Percentiles rank a stretch among this genome's conserved stretches.
phyloP scores from a whole-genome alignment of 2,888 invertebrate genomes.

The Thysanoteuthis rhombus region DNA sequence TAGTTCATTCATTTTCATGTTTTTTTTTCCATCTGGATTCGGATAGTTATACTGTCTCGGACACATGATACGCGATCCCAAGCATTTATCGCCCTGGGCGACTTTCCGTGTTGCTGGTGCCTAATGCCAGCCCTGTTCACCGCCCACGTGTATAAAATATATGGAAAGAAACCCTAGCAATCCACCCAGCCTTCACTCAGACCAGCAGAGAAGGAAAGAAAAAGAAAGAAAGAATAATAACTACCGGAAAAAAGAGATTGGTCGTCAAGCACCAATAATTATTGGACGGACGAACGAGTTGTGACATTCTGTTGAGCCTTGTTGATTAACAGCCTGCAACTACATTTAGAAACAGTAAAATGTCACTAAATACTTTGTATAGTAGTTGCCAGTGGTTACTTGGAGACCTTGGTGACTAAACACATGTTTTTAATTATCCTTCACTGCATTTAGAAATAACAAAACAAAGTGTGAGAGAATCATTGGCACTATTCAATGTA shows the following conservation, averaged over 20 bases:
- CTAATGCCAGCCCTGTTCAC: no score
- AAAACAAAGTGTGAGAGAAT: no score
- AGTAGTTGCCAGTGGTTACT: neutral
- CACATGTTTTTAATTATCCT: neutral
- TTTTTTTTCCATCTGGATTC: no score
- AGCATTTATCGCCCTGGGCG: no score
- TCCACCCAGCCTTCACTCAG: neutral
- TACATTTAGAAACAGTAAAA: neutral
- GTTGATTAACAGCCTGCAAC: neutral
- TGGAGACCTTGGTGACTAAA: neutral
- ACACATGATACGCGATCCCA: no score
- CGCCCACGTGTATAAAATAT: no score
- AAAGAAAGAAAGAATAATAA: neutral
- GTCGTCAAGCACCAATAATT: neutral
- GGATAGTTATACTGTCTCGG: no score
- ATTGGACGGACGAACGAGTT: neutral
- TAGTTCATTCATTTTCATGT: no score
- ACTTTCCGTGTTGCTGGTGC: no score
- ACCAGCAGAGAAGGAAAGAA: neutral
- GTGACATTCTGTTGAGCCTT: neutral
- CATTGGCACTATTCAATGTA: no score
- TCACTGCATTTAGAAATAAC: no score
- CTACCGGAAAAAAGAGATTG: neutral
- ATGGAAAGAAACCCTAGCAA: no score
- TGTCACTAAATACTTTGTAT: neutral